Evolutionary conservation across 2,888 invertebrate species (phyloP).

Genomic region (Erpobdella octoculata): DNA sequence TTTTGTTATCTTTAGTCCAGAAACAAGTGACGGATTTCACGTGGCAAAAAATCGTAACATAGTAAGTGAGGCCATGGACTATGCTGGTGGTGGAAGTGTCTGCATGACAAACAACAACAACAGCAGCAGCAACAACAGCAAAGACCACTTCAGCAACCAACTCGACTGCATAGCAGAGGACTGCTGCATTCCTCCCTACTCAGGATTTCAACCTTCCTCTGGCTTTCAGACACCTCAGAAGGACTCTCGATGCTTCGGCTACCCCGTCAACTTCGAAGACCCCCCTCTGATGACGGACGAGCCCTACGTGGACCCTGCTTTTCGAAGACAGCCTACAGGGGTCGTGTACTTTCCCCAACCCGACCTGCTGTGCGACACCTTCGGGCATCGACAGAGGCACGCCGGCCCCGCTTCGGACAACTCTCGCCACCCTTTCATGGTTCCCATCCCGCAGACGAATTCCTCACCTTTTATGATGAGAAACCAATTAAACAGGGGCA

Average conservation of each 20-base stretch:
- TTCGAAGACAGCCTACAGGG: not conserved
- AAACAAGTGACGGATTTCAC: not conserved
- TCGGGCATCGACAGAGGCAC: no score
- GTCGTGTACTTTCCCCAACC: not conserved
- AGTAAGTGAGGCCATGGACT: not conserved
- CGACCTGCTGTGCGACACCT: not conserved
- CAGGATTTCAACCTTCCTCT: no score
- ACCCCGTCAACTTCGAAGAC: not conserved
- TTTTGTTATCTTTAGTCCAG: not conserved
- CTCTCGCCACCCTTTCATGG: not conserved
- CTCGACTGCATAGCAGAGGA: not conserved
- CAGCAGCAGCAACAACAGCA: not conserved
- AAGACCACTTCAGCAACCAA: not conserved
- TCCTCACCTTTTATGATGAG: no score
- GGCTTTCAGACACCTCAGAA: no score
- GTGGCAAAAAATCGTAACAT: not conserved
- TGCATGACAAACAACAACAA: no score
- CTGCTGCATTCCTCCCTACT: not conserved
- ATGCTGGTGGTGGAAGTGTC: no score
- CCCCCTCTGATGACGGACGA: no score
- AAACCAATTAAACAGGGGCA: no score
- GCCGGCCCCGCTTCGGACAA: not conserved
- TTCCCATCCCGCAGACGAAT: not conserved
- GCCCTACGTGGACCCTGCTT: not conserved
- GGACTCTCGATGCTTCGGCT: not conserved